Conservation (phyloP, 1,140 invertebrate genomes). For the Panulirus ornatus region DNA sequence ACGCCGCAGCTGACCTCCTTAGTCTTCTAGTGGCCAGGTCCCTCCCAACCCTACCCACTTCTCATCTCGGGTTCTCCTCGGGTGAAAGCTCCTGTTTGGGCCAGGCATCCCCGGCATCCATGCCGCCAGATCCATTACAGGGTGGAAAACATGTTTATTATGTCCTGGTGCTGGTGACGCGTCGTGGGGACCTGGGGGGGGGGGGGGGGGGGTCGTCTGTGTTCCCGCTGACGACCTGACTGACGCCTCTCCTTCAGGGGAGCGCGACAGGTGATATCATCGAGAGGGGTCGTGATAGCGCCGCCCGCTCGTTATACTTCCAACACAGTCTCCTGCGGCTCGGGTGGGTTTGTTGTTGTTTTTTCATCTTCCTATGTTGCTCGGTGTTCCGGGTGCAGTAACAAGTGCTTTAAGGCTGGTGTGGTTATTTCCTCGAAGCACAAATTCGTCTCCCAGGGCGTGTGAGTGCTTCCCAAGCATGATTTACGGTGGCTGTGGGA, state of each 20-base stretch:
- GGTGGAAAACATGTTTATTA: conserved; percentile 36
- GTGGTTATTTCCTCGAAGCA: not conserved
- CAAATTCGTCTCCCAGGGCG: no score
- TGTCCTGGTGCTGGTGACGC: not conserved
- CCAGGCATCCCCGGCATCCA: not conserved
- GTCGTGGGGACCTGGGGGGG: not conserved
- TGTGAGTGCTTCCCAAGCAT: not conserved
- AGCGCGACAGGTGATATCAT: not conserved
- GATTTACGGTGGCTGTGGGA: no score
- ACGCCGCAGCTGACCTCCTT: no score
- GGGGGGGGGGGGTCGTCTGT: not conserved
- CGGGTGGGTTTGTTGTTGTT: no score
- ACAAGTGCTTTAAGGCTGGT: not conserved
- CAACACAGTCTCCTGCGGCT: not conserved
- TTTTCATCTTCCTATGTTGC: not conserved
- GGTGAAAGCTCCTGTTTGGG: not conserved
- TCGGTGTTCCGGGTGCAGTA: not conserved
- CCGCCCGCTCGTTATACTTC: not conserved
- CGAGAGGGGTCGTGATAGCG: not conserved
- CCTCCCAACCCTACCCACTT: no score
- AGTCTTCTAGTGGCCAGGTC: no score
- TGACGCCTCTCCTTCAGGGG: not conserved
- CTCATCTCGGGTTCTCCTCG: not conserved
- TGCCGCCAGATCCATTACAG: conserved; percentile 12
- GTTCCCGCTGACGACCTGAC: not conserved